Conservation (phyloP, 2,797 vertebrate genomes). For the Pseudochaenichthys georgianus region DNA sequence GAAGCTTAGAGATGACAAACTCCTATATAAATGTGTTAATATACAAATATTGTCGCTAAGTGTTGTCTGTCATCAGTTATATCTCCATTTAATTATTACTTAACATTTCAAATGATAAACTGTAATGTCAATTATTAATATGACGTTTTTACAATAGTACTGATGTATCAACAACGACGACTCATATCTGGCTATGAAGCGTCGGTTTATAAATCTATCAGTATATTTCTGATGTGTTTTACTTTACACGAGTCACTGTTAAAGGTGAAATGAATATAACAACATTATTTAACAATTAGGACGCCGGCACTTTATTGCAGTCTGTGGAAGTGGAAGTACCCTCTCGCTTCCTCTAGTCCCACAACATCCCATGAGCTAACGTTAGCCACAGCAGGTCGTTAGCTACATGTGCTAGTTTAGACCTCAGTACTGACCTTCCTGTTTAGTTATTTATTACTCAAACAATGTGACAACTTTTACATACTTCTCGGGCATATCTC, state of each 20-base stretch:
- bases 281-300: no score
- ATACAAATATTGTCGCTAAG: no score
- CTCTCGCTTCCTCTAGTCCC: conserved; percentile 9
- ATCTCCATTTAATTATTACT: not conserved
- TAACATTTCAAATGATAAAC: no score
- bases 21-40: no score
- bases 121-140: no score
- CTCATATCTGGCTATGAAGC: no score
- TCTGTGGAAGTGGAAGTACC: not conserved
- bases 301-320: not conserved
- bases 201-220: no score
- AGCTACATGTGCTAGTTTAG: not conserved
- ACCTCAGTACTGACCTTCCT: not conserved
- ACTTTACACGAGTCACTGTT: not conserved
- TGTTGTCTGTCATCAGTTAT: not conserved
- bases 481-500: accelerated
- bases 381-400: not conserved
- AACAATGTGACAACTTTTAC: not conserved
- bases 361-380: not conserved
- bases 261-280: not conserved
- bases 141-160: no score
- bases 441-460: not conserved
- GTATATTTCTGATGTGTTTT: not conserved
- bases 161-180: no score
- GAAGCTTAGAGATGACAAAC: accelerated